Evolutionary conservation across 64 coral and sea anemone species (phyloP), one percentile per base, ranked within the genome.

Genomic region (Montipora efflorescens): DNA sequence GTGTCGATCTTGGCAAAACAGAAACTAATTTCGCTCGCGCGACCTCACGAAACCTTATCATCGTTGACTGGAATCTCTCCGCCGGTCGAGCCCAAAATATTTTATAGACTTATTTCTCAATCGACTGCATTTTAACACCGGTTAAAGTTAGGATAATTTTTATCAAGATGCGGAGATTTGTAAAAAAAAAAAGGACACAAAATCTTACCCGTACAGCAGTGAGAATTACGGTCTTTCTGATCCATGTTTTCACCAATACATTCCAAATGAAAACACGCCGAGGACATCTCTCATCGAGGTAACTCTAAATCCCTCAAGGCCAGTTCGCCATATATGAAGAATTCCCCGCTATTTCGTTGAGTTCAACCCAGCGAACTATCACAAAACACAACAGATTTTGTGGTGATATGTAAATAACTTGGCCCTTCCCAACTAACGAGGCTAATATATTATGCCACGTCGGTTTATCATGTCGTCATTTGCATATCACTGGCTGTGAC

Each of bases 161-260:
- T 55, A 28, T 12, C 13, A 14, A 68, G 12, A 23, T 8, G 66
- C 8, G 5, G 7, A 10, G 66, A 70, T 49, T 1, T 21, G 14
- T 45, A 50, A 50, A 86, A 19, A 71, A 48, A 78, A 46, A 49
- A 78, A 48, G 49, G 21, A 77, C 49, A 8, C 10, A 3, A 75
- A 15, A 22, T 19, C 92, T 87, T 59, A 93, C 92, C 92, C 11
- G 85, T 78, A 71, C 47, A 79, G 61, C 77, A 78, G 58, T 93
- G 92, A 19, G 75, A 61, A 78, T 16, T 47, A 5, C 92, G 83
- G 7, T 93, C 92, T 93, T 93, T 93, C 19, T 79, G 82, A 43
- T 93, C 92, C 74, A 87, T 80, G 46, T 48, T 88, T 78, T 88
- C 84, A 7, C 83, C 23, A 15, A 88, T 69, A 73, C 55, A 87